Conservation (phyloP, 2,797 vertebrate genomes). For the Gambelia wislizenii region DNA sequence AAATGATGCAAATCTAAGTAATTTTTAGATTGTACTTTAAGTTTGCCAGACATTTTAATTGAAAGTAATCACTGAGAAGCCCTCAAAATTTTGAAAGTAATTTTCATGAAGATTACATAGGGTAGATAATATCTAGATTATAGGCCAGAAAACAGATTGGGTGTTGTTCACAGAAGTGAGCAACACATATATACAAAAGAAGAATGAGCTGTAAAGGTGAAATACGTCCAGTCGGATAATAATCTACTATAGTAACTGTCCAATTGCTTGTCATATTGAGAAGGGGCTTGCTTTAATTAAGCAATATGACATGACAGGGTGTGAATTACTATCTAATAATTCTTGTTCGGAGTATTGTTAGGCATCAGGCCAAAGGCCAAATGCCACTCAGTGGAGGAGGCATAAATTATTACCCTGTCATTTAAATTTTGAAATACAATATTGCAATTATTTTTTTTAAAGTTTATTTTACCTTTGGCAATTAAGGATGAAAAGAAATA, state of each 20-base stretch:
- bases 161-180: constrained; percentile 55
- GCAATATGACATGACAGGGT: constrained; percentile 77
- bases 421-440: constrained; percentile 59
- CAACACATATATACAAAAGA: constrained; percentile 33
- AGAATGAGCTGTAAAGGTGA: constrained; percentile 69
- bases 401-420: constrained; percentile 67
- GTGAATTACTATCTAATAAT: constrained; percentile 78
- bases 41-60: background rate
- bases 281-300: constrained; percentile 80
- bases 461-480: constrained; percentile 41
- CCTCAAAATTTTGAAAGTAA: background rate
- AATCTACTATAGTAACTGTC: constrained; percentile 78
- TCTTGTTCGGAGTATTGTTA: constrained; percentile 78
- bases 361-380: constrained; percentile 77
- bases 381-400: constrained; percentile 51
- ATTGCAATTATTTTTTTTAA: constrained; percentile 47
- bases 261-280: constrained; percentile 77
- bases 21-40: background rate
- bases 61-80: background rate
- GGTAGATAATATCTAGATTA: background rate
- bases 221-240: constrained; percentile 72
- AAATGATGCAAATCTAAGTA: background rate
- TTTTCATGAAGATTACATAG: background rate
- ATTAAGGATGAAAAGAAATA: constrained; percentile 22
- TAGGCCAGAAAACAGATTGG: constrained; percentile 13